Percentiles rank a stretch among this genome's conserved stretches.
Evolutionary conservation across 2,797 vertebrate species (phyloP).

Genomic region (Triplophysa yarkandensis): DNA sequence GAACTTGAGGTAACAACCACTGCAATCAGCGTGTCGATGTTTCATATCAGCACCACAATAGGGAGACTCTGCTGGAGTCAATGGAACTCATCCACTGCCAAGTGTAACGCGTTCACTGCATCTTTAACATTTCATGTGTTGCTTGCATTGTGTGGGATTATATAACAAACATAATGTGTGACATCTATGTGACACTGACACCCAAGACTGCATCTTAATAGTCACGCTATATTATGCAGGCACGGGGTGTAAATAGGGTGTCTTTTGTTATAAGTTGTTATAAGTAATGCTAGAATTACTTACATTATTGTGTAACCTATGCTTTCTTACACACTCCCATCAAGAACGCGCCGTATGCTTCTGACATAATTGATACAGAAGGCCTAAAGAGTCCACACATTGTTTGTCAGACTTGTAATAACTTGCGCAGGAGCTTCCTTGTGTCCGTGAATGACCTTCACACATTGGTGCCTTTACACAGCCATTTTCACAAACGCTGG

Average conservation of each 20-base stretch:
- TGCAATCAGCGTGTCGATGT: slow-evolving; percentile 63
- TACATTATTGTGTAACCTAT: slow-evolving; percentile 5
- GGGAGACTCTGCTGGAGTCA: background rate
- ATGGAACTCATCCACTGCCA: background rate
- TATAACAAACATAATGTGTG: background rate
- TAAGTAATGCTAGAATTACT: background rate
- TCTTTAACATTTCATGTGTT: background rate
- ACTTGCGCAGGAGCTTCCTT: background rate
- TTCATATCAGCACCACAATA: slow-evolving; percentile 37
- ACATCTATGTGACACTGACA: slow-evolving; percentile 7
- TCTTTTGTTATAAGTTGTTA: background rate
- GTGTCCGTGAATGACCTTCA: slow-evolving; percentile 24
- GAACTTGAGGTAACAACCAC: slow-evolving; percentile 65
- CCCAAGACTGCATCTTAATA: background rate
- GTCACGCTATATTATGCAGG: background rate
- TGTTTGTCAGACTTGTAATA: background rate
- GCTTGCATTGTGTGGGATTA: slow-evolving; percentile 8
- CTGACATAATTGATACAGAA: background rate
- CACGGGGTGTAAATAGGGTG: background rate
- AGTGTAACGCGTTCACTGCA: background rate
- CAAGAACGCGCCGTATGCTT: background rate
- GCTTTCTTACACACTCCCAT: slow-evolving; percentile 1
- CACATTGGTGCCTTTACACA: background rate
- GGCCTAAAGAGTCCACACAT: background rate
- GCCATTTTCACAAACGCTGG: background rate